Evolutionary conservation across 1,140 invertebrate genomes (phyloP), one percentile per base, ranked within the genome.

Genomic region (Zaprionus vittiger): DNA sequence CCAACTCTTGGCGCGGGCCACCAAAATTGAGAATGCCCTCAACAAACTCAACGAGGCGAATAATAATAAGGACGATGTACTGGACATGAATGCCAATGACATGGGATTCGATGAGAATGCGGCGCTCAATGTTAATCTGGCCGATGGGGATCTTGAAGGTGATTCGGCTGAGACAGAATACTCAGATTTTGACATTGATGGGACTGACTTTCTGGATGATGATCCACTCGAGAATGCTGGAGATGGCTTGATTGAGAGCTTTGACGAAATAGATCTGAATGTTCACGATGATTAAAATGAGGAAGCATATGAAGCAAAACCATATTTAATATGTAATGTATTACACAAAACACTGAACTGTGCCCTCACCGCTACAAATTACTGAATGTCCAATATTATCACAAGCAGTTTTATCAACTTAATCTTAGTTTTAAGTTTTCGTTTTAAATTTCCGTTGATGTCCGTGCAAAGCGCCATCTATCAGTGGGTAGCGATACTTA

Each of bases 21-120:
- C 37, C 54, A 47, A 20, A n/a, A 14, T 81, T 24, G 80, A 81
- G 28, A 34, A 0, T 2, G 70, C 68, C 5, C 57, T 81, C 7
- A 57, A 34, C 17, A 9, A 67, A 4, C 49, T 82, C 1, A 44
- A 63, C 6, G 9, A 55, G 12, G 38, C 69, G 15, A 31, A 57
- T 7, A 17, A 22, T 17, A 34, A 52, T 14, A 20, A 20, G 2
- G 38, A 38, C 12, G 34, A 26, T 2, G 26, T 24, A 14, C 17
- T 24, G 14, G 64, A 68, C 3, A 2, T 44, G 9, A 26, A 61
- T 7, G 49, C 17, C 9, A 54, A 56, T 26, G 11, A 28, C 24
- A 38, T 17, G 14, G 71, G 34, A 38, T 28, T 72, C 55, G 12
- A 47, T 47, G 41, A 47, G 41, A 47, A 47, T 47, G 7, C 11